A percentile compares a stretch with the other conserved stretches of the same genome.
Evolutionary conservation across 1,140 invertebrate genomes (phyloP).

Genomic region (Pseudomyrmex pallidus): DNA sequence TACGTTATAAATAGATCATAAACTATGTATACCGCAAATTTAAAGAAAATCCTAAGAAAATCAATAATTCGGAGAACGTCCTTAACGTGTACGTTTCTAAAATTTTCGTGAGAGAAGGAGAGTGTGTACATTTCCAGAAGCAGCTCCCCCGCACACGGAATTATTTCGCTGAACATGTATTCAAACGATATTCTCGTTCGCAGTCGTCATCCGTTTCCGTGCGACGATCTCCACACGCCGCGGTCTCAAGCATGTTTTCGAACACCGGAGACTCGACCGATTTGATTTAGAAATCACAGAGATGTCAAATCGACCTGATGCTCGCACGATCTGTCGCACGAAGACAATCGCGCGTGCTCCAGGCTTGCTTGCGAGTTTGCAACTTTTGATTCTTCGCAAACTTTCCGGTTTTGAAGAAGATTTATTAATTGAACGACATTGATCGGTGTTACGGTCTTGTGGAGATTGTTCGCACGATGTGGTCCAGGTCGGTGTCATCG

Average conservation of each 20-base stretch:
- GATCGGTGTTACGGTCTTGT: background rate
- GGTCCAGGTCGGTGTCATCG: background rate
- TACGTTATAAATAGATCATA: no score
- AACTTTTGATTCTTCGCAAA: background rate
- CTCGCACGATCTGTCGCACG: no score
- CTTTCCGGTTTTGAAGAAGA: background rate
- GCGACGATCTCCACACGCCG: constrained; percentile 3
- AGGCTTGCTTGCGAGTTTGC: no score
- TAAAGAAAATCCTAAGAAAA: no score
- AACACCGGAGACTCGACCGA: no score
- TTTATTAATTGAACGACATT: background rate
- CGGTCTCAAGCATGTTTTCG: background rate
- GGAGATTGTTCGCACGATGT: background rate
- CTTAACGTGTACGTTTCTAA: constrained; percentile 21
- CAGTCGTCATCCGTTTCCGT: constrained; percentile 16
- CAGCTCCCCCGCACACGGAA: background rate
- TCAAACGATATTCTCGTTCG: constrained; percentile 35
- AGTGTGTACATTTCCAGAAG: background rate
- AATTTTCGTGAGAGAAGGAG: constrained; percentile 16
- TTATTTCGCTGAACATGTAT: background rate
- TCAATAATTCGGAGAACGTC: no score
- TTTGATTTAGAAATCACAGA: no score
- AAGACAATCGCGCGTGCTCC: no score
- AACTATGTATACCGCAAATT: no score
- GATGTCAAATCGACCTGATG: no score